phyloP scores from a whole-genome alignment of 2,113 vertebrate species.

The Aix galericulata region DNA sequence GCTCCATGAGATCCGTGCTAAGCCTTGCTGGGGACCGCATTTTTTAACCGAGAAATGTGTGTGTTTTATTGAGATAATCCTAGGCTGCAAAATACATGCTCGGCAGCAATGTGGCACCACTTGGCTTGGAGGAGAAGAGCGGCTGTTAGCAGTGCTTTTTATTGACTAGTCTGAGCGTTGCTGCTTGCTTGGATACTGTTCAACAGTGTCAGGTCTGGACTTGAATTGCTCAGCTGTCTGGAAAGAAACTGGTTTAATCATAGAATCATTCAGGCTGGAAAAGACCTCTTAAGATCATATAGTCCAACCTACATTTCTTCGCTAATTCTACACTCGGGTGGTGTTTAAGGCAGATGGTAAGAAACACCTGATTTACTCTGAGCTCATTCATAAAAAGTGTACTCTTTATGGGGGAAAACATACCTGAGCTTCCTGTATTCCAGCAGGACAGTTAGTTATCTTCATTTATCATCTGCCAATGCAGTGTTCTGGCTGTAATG shows the following conservation, averaged over 20 bases:
- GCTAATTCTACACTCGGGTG: background rate
- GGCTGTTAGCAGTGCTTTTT: background rate
- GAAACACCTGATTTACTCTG: background rate
- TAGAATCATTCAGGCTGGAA: too few relatives aligned
- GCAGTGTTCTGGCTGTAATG: background rate
- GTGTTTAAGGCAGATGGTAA: background rate
- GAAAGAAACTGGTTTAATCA: background rate
- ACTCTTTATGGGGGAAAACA: background rate
- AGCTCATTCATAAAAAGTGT: background rate
- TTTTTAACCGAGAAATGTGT: background rate
- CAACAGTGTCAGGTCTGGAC: background rate
- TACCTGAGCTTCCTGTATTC: background rate
- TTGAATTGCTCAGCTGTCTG: background rate
- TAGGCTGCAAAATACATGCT: background rate
- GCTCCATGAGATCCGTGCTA: background rate
- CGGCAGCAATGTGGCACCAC: background rate
- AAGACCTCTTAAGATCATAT: too few relatives aligned
- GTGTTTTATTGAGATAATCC: background rate
- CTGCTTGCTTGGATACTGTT: background rate
- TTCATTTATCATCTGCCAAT: background rate
- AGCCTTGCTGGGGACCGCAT: rapidly evolving
- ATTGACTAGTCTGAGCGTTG: background rate
- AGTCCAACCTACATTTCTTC: too few relatives aligned
- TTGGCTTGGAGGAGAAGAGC: background rate
- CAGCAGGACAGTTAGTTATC: background rate